Evolutionary conservation across 2,888 invertebrate genomes (phyloP).

Genomic region (Hirtodrosophila trivittata): DNA sequence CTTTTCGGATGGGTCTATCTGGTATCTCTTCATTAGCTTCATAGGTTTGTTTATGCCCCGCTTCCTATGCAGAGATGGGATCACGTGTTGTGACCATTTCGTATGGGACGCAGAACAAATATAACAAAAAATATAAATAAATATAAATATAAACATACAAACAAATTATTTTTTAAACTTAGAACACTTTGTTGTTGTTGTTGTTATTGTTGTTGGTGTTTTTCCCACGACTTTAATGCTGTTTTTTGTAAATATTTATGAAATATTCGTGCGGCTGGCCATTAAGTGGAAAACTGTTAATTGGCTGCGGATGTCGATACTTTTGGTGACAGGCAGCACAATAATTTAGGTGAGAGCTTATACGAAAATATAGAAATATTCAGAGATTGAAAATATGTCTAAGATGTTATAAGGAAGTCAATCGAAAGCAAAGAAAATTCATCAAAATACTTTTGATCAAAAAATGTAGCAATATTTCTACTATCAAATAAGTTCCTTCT

Average conservation of each 20-base stretch:
- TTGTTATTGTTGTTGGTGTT: conserved; percentile 32
- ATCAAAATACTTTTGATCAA: neutral
- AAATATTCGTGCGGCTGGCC: conserved; percentile 31
- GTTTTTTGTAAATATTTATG: conserved; percentile 72
- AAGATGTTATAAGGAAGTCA: too few relatives aligned
- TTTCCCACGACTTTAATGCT: conserved; percentile 65
- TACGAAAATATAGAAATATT: too few relatives aligned
- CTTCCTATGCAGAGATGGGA: conserved; percentile 15
- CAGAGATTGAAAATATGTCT: too few relatives aligned
- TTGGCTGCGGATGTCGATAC: too few relatives aligned
- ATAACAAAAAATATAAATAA: conserved; percentile 26
- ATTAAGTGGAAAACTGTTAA: conserved; percentile 56
- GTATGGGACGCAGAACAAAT: conserved; percentile 8
- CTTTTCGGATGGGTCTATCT: conserved; percentile 8
- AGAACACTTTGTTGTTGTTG: conserved; percentile 11
- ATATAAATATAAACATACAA: conserved; percentile 14
- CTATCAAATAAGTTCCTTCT: too few relatives aligned
- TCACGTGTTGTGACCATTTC: conserved; percentile 58
- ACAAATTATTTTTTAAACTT: conserved; percentile 29
- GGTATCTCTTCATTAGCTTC: conserved; percentile 27
- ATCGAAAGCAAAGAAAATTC: too few relatives aligned
- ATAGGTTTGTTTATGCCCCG: conserved; percentile 26
- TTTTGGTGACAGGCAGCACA: conserved; percentile 27
- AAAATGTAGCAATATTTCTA: neutral
- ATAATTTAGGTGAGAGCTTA: too few relatives aligned